Base-by-base conservation (phyloP, 2,113 vertebrate genomes). In the Charadrius vociferus region DNA sequence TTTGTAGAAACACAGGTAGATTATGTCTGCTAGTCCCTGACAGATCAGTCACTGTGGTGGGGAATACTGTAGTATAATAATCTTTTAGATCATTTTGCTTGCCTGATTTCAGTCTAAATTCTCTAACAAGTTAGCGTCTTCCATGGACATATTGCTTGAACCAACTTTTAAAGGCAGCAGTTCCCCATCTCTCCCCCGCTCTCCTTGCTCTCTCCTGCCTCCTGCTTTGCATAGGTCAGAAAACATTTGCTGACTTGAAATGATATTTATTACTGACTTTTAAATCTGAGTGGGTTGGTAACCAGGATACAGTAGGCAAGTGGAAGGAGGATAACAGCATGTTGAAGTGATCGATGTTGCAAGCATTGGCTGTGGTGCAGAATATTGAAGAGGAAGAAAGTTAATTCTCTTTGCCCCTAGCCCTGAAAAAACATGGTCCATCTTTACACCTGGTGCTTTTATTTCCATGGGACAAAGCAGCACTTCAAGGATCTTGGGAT, bases 281-380 rank as follows among this genome's bases (percentile, higher is more conserved):
- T 91, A 81, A 79, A 89, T 87, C 32, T 91, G 77, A n/a, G 84
- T 93, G 86, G 89, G 89, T 68, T 94, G 86, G 94, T 95, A 96
- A 68, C 93, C 72, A 85, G 61, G 89, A 93, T 94, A 95, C 91
- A 49, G 89, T 72, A 62, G 47, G 77, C 59, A 89, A 93, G 61
- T 81, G 41, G 43, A 79, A 95, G 77, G 70, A 93, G 34, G 11
- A 39, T 87, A 49, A 68, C 73, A 86, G 32, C 26, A 10, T 74
- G 27, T 39, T 79, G 73, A 89, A 94, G 34, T 50, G 56, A 96
- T 93, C 4, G 3, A 11, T 47, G 41, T 71, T 95, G 52, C 55
- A 55, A 68, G 9, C 12, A 2, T 59, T 81, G n/a, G 30, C 56
- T 91, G 10, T 68, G 27, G 68, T 75, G 52, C 34, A 75, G 37